These are phyloP conservation scores for Chloroceryle aenea DNA, from an alignment of 2,113 vertebrate genomes.

Conservation along the genomic window DNA sequence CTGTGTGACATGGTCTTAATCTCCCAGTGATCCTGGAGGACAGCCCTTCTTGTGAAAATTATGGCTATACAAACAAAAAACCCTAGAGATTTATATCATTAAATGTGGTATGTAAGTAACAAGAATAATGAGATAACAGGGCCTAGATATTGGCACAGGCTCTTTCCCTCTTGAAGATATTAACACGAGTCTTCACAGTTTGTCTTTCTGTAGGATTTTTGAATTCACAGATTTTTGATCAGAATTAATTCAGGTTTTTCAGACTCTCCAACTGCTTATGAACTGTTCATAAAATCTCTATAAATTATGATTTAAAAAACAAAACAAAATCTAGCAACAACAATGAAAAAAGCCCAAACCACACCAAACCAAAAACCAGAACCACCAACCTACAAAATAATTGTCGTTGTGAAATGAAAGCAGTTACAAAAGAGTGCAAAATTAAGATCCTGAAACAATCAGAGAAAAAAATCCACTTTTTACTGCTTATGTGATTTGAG, in stretches of 20 bases:
- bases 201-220: neutral
- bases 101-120: neutral
- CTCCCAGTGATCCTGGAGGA: neutral
- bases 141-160: neutral
- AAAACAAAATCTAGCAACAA: too few relatives aligned
- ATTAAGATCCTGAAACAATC: neutral
- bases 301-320: neutral
- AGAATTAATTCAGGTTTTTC: neutral
- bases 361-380: neutral
- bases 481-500: neutral
- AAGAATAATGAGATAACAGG: neutral
- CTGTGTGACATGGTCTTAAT: neutral
- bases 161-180: neutral
- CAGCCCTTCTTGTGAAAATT: neutral
- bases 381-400: neutral
- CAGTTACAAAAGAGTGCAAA: neutral
- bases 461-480: neutral
- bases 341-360: neutral
- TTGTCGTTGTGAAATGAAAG: neutral
- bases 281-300: neutral
- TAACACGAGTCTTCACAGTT: neutral
- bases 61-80: rapidly evolving
- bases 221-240: neutral
- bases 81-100: neutral
- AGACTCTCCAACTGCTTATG: neutral